A percentile compares a stretch with the other conserved stretches of the same genome.
These are phyloP conservation scores for Altica lythri DNA, from an alignment of 2,888 invertebrate genomes.

Conservation along the genomic window DNA sequence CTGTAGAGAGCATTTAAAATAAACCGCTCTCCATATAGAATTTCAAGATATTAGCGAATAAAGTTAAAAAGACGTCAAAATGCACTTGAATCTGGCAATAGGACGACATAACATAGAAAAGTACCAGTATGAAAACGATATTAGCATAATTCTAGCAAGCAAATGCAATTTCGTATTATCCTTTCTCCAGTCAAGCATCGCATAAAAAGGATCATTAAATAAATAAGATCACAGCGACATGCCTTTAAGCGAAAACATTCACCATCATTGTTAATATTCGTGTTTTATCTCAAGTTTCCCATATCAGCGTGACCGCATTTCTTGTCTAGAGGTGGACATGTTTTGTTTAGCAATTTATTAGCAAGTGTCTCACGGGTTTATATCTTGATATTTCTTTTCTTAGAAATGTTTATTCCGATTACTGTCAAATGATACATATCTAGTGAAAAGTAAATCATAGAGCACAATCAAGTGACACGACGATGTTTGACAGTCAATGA, in stretches of 20 bases:
- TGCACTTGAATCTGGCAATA: neutral
- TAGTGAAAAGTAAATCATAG: too few species aligned
- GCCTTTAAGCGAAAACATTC: slow-evolving; percentile 26
- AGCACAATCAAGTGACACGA: too few species aligned
- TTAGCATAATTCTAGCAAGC: slow-evolving; percentile 27
- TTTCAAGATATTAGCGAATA: too few species aligned
- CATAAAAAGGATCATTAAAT: slow-evolving; percentile 26
- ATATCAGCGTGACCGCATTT: slow-evolving; percentile 27
- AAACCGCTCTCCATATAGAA: too few species aligned
- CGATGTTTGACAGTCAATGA: too few species aligned
- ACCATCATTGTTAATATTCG: slow-evolving; percentile 22
- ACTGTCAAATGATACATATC: too few species aligned
- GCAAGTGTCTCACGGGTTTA: too few species aligned
- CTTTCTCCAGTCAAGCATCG: slow-evolving; percentile 23
- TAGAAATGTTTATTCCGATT: too few species aligned
- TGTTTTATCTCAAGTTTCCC: slow-evolving; percentile 26
- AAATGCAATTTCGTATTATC: slow-evolving; percentile 30
- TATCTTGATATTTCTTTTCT: too few species aligned
- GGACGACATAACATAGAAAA: neutral
- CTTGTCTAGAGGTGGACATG: slow-evolving; percentile 20
- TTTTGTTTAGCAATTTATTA: too few species aligned
- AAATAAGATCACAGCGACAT: slow-evolving; percentile 23
- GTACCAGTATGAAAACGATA: slow-evolving; percentile 10
- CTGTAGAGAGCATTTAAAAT: too few species aligned
- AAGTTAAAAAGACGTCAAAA: too few species aligned